Base-by-base conservation (phyloP, 2,797 vertebrate species). In the Danio aesculapii region DNA sequence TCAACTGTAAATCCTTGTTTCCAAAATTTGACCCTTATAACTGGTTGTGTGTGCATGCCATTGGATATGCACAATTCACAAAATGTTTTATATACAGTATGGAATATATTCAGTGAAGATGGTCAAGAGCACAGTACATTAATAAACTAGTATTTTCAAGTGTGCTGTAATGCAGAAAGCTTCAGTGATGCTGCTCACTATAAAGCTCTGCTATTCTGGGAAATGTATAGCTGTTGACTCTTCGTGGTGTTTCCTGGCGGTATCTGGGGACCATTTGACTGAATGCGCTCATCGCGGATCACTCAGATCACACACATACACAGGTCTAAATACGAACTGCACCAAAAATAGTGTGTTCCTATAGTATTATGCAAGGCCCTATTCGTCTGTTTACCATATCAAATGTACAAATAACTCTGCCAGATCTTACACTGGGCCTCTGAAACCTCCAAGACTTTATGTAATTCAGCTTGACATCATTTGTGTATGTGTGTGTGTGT, bases 361-460 rank as follows among this genome's bases (percentile, higher is more conserved):
- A 71, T 19, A 84, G 69, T 75, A 69, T 84, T 86, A 85, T 75
- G 77, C 85, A 80, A 85, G 59, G 59, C 39, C 81, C 69, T 43
- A 19, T 87, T 86, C 73, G 81, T 78, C 76, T 85, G 81, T 82
- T 85, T 85, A 85, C 74, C 81, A 85, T 66, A 82, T 85, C 81
- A 84, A 86, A 80, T 82, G 72, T 80, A 73, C 75, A 77, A 85
- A 82, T 77, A 53, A 57, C 69, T 82, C 68, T 69, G 83, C 69
- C 68, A 78, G 78, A 75, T 58, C 57, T 69, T 80, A 77, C 75
- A 75, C 76, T 67, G 30, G 47, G 72, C 68, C 59, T 82, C 52
- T 78, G 57, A 85, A 76, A 50, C 81, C 72, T 83, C 81, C 77
- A 12, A 73, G 39, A n/a, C 58, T 84, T 80, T 79, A 82, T 82